phyloP scores from a whole-genome alignment of 1,140 invertebrate species.

The Anastrepha obliqua region DNA sequence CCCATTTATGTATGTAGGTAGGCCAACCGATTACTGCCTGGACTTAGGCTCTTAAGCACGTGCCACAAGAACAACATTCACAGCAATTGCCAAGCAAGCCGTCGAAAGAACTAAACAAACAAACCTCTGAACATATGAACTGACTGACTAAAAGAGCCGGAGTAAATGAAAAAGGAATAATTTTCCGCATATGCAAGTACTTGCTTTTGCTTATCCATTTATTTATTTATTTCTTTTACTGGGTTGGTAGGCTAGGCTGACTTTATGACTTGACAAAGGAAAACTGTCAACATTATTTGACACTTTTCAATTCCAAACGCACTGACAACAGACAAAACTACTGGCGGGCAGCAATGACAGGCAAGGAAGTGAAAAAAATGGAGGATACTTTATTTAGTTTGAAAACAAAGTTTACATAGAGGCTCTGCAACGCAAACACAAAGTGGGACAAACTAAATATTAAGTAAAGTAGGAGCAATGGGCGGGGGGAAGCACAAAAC shows the following conservation, averaged over 20 bases:
- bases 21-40: neutral
- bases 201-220: too few species aligned
- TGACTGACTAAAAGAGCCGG: neutral
- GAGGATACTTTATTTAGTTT: neutral
- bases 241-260: neutral
- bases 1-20: neutral
- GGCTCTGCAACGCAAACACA: neutral
- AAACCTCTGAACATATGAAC: neutral
- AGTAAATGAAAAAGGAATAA: too few species aligned
- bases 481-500: neutral
- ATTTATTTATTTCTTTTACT: neutral
- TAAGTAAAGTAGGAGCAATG: too few species aligned
- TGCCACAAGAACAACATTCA: neutral
- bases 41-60: neutral
- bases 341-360: neutral
- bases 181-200: too few species aligned
- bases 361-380: neutral
- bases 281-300: constrained; percentile 1
- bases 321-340: neutral
- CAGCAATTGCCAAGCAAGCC: neutral
- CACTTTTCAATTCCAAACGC: neutral
- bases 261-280: neutral
- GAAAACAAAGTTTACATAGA: neutral
- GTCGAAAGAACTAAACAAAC: neutral
- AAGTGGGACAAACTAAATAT: constrained; percentile 4